These are phyloP conservation scores for Agrotis ipsilon DNA, from an alignment of 2,888 invertebrate genomes.

Conservation along the genomic window DNA sequence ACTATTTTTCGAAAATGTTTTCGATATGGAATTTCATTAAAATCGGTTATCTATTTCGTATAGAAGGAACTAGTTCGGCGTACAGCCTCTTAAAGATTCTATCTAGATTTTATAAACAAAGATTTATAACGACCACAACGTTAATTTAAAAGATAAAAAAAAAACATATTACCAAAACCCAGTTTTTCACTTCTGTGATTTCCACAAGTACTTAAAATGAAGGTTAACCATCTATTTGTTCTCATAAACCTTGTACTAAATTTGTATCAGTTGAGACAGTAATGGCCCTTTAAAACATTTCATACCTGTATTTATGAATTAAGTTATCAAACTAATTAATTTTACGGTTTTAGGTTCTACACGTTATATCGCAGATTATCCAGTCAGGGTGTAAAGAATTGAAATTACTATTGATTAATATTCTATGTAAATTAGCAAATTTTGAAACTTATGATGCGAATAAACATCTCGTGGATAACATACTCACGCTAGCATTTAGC, in stretches of 20 bases:
- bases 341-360: conserved; percentile 75
- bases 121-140: no score
- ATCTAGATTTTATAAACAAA: no score
- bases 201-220: not conserved
- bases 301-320: conserved; percentile 17
- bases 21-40: no score
- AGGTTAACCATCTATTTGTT: not conserved
- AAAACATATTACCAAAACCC: not conserved
- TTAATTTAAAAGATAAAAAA: no score
- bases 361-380: conserved; percentile 73
- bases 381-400: conserved; percentile 75
- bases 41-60: no score
- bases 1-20: no score
- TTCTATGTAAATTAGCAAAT: conserved; percentile 74
- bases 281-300: conserved; percentile 28
- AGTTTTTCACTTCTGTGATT: not conserved
- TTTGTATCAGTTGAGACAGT: conserved; percentile 17
- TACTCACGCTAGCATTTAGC: conserved; percentile 67
- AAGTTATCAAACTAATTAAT: conserved; percentile 26
- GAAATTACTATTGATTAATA: conserved; percentile 72
- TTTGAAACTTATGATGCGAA: conserved; percentile 66
- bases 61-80: no score
- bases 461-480: conserved; percentile 61
- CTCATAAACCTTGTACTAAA: conserved; percentile 21
- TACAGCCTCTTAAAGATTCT: no score